phyloP scores from a whole-genome alignment of 2,113 vertebrate genomes.

The Amia ocellicauda region DNA sequence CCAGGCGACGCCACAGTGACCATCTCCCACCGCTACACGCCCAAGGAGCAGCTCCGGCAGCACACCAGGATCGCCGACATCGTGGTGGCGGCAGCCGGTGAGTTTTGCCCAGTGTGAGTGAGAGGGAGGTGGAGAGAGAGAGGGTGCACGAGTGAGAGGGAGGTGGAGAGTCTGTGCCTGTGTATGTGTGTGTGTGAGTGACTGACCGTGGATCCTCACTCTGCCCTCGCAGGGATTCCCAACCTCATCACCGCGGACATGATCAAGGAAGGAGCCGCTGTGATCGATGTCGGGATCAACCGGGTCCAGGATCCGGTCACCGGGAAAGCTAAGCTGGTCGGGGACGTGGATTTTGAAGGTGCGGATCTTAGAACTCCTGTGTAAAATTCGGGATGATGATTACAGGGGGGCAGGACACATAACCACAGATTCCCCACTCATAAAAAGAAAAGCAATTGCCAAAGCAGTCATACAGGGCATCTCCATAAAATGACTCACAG shows the following conservation, averaged over 20 bases:
- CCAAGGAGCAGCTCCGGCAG: conserved; percentile 89
- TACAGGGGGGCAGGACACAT: not conserved
- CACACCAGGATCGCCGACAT: conserved; percentile 90
- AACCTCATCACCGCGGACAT: conserved; percentile 96
- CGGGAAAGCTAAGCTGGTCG: conserved; percentile 79
- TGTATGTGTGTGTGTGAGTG: no score
- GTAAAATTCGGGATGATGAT: not conserved
- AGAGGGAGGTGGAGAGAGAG: no score
- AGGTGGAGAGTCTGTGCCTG: no score
- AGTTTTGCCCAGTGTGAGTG: no score
- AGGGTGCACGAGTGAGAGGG: no score
- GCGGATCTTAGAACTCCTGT: not conserved
- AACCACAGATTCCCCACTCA: not conserved
- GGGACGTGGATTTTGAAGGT: conserved; percentile 98
- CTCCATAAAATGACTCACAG: not conserved
- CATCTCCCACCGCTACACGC: conserved; percentile 92
- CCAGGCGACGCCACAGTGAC: conserved; percentile 94
- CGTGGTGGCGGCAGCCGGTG: conserved; percentile 90
- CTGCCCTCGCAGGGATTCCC: conserved; percentile 76
- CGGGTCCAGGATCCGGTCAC: conserved; percentile 82
- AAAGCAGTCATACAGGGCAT: not conserved
- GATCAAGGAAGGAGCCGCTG: conserved; percentile 91
- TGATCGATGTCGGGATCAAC: conserved; percentile 95
- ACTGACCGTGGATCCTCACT: no score
- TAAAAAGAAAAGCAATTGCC: not conserved